phyloP scores from a whole-genome alignment of 35 echinoderm and acorn worm genomes.

The Amphiura filiformis region DNA sequence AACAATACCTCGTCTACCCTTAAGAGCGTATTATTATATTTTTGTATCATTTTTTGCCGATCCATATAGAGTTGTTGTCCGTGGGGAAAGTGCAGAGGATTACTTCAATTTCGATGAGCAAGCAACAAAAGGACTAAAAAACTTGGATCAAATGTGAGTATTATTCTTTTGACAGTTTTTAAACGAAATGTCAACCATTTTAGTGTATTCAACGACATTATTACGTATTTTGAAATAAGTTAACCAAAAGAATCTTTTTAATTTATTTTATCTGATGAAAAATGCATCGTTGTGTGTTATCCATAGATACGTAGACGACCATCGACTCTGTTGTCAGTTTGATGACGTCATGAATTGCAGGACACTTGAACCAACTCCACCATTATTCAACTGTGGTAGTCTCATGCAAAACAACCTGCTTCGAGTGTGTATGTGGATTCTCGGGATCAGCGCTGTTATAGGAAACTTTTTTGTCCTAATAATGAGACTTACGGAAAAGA shows the following conservation, averaged over 20 bases:
- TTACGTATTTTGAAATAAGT: no score
- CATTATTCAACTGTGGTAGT: constrained; percentile 32
- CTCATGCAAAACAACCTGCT: constrained; percentile 27
- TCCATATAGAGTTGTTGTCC: background rate
- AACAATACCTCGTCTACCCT: no score
- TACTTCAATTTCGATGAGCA: background rate
- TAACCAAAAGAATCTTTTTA: no score
- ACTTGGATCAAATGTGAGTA: background rate
- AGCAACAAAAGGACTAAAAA: background rate
- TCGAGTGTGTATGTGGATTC: constrained; percentile 52
- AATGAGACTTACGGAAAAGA: constrained; percentile 9
- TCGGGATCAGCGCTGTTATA: constrained; percentile 36
- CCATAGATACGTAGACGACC: constrained; percentile 31
- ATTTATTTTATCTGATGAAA: no score
- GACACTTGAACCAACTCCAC: background rate
- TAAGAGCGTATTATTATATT: no score
- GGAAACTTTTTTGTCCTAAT: constrained; percentile 30
- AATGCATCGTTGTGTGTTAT: no score
- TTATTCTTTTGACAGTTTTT: no score
- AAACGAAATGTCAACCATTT: no score
- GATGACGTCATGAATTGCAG: background rate
- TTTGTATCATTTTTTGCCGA: no score
- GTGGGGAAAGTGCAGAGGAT: background rate
- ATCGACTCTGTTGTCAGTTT: constrained; percentile 28
- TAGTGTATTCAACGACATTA: no score